A percentile compares a stretch with the other conserved stretches of the same genome.
Evolutionary conservation across 2,113 vertebrate species (phyloP).

Genomic region (Cyprinodon tularosa): DNA sequence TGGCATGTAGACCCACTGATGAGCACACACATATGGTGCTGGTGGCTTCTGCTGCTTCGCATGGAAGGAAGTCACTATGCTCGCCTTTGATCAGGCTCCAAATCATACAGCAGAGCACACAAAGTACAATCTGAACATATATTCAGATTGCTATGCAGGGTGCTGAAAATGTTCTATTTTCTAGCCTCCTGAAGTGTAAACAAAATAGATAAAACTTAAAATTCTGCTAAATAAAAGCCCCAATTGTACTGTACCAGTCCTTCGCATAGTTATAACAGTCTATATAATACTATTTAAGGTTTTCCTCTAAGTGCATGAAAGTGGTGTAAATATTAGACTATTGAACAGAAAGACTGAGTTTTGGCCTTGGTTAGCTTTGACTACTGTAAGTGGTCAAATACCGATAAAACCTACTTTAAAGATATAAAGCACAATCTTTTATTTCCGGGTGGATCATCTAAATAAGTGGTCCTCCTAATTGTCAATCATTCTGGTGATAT

Average conservation of each 20-base stretch:
- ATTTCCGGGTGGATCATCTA: too few relatives aligned
- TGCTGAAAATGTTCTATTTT: neutral
- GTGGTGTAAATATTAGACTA: neutral
- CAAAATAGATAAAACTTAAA: neutral
- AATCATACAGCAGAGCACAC: constrained; percentile 62
- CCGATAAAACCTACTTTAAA: neutral
- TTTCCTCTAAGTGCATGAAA: neutral
- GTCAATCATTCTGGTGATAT: too few relatives aligned
- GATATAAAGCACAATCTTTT: too few relatives aligned
- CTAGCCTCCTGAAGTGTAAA: neutral
- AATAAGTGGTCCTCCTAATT: too few relatives aligned
- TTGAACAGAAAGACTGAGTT: neutral
- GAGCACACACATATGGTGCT: constrained; percentile 78
- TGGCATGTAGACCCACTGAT: constrained; percentile 79
- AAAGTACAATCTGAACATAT: constrained; percentile 55
- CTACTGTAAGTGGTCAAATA: neutral
- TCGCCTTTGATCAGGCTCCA: constrained; percentile 73
- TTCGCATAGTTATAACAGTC: neutral
- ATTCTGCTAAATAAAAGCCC: neutral
- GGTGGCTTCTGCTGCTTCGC: constrained; percentile 68
- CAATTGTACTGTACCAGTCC: neutral
- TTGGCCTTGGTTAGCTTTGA: neutral
- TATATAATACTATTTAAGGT: neutral
- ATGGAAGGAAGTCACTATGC: constrained; percentile 63
- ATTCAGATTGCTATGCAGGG: constrained; percentile 45